A percentile compares a stretch with the other conserved stretches of the same genome.
phyloP scores from a whole-genome alignment of 2,888 invertebrate species.

The Hirudinaria manillensis region DNA sequence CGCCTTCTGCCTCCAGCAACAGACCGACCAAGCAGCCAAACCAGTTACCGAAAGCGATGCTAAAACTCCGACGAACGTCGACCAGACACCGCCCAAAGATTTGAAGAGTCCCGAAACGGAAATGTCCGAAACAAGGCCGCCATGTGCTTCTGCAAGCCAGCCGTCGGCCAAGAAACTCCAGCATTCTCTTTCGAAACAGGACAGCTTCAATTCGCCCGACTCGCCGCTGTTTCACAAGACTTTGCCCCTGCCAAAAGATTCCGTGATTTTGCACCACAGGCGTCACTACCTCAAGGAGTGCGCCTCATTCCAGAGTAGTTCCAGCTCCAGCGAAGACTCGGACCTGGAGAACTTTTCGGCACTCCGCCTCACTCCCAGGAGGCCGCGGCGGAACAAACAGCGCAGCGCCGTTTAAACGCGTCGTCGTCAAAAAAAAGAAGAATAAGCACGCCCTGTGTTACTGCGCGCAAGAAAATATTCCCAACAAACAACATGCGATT shows the following conservation, averaged over 20 bases:
- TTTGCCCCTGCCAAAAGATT: constrained; percentile 35
- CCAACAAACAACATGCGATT: no score
- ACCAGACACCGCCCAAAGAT: neutral
- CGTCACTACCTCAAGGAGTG: neutral
- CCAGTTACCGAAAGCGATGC: neutral
- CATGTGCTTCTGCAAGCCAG: neutral
- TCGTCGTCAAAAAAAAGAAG: no score
- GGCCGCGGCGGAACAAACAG: neutral
- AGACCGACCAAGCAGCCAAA: neutral
- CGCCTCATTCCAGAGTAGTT: neutral
- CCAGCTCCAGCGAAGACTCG: constrained; percentile 14
- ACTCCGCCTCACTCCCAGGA: neutral
- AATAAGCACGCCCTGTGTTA: no score
- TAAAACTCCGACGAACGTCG: constrained; percentile 18
- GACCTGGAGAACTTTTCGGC: constrained; percentile 10
- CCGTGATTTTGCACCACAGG: constrained; percentile 32
- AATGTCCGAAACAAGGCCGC: neutral
- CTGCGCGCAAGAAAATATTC: no score
- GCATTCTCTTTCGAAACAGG: constrained; percentile 25
- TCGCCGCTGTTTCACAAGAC: constrained; percentile 34
- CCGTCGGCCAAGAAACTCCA: neutral
- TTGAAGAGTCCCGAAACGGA: neutral
- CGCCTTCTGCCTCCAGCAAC: constrained; percentile 10
- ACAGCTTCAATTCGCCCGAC: constrained; percentile 34
- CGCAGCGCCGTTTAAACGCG: no score